Conservation (phyloP, 2,888 invertebrate species). For the Dicyrtoma fusca region DNA sequence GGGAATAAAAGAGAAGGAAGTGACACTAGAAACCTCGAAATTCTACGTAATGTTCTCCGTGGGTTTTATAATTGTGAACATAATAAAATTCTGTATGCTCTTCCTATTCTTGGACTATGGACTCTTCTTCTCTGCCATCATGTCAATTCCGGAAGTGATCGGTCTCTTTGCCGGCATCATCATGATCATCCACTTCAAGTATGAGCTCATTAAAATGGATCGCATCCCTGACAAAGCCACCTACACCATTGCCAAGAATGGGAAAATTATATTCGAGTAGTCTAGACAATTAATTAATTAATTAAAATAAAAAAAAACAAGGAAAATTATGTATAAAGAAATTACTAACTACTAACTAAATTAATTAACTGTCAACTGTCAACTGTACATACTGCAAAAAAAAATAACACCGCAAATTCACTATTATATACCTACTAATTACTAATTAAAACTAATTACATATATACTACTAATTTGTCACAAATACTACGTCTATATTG, state of each 20-base stretch:
- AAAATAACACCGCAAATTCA: no score
- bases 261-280: slow-evolving; percentile 31
- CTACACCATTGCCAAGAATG: slow-evolving; percentile 28
- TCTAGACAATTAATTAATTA: no score
- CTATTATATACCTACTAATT: no score
- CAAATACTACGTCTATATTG: no score
- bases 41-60: slow-evolving; percentile 29
- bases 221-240: slow-evolving; percentile 13
- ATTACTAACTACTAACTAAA: no score
- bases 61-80: slow-evolving; percentile 11
- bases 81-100: slow-evolving; percentile 18
- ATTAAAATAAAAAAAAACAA: no score
- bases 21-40: slow-evolving; percentile 5
- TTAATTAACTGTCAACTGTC: no score
- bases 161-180: slow-evolving; percentile 4
- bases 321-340: no score
- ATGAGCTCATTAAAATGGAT: slow-evolving; percentile 25
- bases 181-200: not conserved
- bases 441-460: no score
- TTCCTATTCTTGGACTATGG: slow-evolving; percentile 17
- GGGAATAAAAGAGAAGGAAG: slow-evolving; percentile 27
- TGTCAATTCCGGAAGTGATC: slow-evolving; percentile 26
- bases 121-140: slow-evolving; percentile 11
- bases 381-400: no score
- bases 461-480: no score